A percentile compares a stretch with the other conserved stretches of the same genome.
Evolutionary conservation across 2,888 invertebrate genomes (phyloP).

Genomic region (Cheilosia grossa): DNA sequence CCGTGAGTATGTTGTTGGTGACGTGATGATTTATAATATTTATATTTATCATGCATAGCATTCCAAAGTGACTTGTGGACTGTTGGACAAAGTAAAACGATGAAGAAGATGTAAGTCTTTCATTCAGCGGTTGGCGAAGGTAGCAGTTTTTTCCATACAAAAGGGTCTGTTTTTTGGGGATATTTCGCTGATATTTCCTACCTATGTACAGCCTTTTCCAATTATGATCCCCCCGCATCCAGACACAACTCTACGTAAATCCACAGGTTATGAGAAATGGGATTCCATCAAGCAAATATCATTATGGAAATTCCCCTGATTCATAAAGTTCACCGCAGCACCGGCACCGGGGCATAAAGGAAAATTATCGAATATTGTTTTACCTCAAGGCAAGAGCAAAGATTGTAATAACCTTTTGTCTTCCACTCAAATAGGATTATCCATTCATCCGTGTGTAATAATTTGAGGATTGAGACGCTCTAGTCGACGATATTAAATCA

Average conservation of each 20-base stretch:
- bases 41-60: conserved; percentile 64
- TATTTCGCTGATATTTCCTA: background rate
- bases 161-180: background rate
- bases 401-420: conserved; percentile 74
- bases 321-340: conserved; percentile 22
- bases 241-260: background rate
- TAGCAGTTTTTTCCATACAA: background rate
- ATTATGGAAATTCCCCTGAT: conserved; percentile 55
- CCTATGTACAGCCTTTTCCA: background rate
- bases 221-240: background rate
- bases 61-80: conserved; percentile 33
- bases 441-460: conserved; percentile 73
- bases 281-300: conserved; percentile 57
- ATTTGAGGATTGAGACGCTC: conserved; percentile 60
- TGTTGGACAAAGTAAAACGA: conserved; percentile 37
- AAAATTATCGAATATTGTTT: conserved; percentile 73
- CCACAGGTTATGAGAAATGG: conserved; percentile 55
- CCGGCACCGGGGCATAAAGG: conserved; percentile 30
- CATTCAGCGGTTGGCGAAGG: conserved; percentile 44
- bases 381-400: conserved; percentile 63
- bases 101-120: conserved; percentile 10
- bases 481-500: conserved; percentile 66
- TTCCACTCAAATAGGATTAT: conserved; percentile 72
- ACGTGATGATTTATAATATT: conserved; percentile 64
- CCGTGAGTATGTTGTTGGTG: conserved; percentile 33